Base-by-base conservation (phyloP, 2,888 invertebrate species). In the Parelbella ahira region DNA sequence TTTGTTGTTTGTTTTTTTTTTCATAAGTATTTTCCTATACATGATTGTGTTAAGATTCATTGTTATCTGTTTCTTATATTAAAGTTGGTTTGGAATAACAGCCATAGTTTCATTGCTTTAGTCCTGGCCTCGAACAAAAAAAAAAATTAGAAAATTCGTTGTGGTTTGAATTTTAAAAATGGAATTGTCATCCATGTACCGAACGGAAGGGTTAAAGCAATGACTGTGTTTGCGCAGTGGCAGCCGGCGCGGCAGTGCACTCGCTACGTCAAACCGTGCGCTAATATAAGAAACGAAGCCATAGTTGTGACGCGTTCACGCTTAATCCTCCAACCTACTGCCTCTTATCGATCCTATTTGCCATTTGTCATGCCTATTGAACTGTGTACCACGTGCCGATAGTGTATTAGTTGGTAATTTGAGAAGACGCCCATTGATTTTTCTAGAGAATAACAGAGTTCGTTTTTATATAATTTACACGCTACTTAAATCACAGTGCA, bases 71-170 rank as follows among this genome's bases (percentile, higher is more conserved):
- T 44, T 45, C 43, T 19, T 34, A 24, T 41, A 50, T 50, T 50
- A 79, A 79, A 79, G 37, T 58, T 50, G 65, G 43, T 68, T 63
- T 56, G 25, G 53, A 69, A 74, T 62, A 48, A 44, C 48, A 54
- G 53, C 53, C 44, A 54, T 78, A 53, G 84, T 86, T 86, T 86
- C 86, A 86, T 86, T 86, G 86, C 84, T 86, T 84, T 84, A 77
- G 74, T 77, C 80, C 81, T 65, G 53, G 48, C 68, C 79, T 63
- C 60, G n/a, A n/a, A n/a, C n/a, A n/a, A n/a, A n/a, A n/a, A 28
- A 37, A 21, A 41, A 25, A 32, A 19, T 12, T 7, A 11, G 3
- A n/a, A n/a, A 6, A 13, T 39, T 32, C 33, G 33, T 33, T 33
- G 27, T 41, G 33, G 27, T 28, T 11, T 28, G 6, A 8, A 6